Evolutionary conservation across 2,797 vertebrate genomes (phyloP).

Genomic region (Sebastes minor): DNA sequence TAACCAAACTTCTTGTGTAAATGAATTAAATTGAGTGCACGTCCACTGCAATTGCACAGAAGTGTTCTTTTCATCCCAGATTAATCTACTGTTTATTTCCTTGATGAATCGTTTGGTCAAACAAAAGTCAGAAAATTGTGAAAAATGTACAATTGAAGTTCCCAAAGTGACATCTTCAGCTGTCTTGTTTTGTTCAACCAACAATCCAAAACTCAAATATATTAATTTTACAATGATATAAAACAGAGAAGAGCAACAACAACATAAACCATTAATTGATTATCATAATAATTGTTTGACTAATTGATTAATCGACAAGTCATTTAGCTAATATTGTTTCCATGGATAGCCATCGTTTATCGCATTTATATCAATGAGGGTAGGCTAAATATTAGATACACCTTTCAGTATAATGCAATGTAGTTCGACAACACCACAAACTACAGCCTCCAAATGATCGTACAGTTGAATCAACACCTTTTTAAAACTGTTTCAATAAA

Average conservation of each 20-base stretch:
- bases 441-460: background rate
- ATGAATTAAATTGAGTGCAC: background rate
- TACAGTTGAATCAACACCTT: background rate
- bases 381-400: background rate
- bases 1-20: background rate
- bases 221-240: no score
- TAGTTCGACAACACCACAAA: background rate
- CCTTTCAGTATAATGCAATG: background rate
- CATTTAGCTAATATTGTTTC: background rate
- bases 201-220: no score
- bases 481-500: background rate
- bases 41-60: background rate
- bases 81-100: no score
- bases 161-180: background rate
- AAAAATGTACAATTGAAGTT: background rate
- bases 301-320: no score
- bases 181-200: no score
- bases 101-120: background rate
- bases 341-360: background rate
- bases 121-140: background rate
- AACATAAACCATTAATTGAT: no score
- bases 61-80: background rate
- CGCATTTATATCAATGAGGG: background rate
- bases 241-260: no score
- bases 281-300: no score